These are phyloP conservation scores for Ephestia elutella DNA, from an alignment of 1,140 invertebrate genomes.

Conservation along the genomic window DNA sequence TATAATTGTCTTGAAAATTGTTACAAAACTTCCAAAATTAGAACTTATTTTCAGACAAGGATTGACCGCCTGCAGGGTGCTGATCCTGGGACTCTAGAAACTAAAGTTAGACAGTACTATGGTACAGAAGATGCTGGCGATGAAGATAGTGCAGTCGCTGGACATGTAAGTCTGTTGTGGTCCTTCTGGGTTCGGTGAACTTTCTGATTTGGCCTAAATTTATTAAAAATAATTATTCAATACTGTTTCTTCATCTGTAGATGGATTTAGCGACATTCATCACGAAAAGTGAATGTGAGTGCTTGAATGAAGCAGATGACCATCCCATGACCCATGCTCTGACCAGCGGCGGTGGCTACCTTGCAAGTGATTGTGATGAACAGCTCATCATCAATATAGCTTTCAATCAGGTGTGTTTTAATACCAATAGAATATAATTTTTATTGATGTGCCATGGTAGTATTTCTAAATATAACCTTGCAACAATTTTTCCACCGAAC, in stretches of 20 bases:
- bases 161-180: constrained; percentile 79
- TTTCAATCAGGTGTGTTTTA: constrained; percentile 84
- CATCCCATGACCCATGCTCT: constrained; percentile 88
- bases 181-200: not conserved
- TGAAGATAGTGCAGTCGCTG: constrained; percentile 79
- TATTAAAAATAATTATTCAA: too few relatives aligned
- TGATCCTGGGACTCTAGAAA: constrained; percentile 85
- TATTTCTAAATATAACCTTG: too few relatives aligned
- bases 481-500: too few relatives aligned
- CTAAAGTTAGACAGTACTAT: constrained; percentile 93
- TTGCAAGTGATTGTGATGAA: constrained; percentile 96
- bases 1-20: not conserved
- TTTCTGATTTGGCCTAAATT: too few relatives aligned
- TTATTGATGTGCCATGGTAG: too few relatives aligned
- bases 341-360: constrained; percentile 81
- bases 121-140: constrained; percentile 79
- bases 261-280: constrained; percentile 94
- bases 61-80: constrained; percentile 90
- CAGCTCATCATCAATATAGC: constrained; percentile 94
- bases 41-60: constrained; percentile 76
- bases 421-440: not conserved
- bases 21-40: not conserved
- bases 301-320: constrained; percentile 97
- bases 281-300: constrained; percentile 92
- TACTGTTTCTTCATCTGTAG: constrained; percentile 71